A percentile compares a stretch with the other conserved stretches of the same genome.
These are phyloP conservation scores for Mionectes macconnelli DNA, from an alignment of 2,113 vertebrate species.

Conservation along the genomic window DNA sequence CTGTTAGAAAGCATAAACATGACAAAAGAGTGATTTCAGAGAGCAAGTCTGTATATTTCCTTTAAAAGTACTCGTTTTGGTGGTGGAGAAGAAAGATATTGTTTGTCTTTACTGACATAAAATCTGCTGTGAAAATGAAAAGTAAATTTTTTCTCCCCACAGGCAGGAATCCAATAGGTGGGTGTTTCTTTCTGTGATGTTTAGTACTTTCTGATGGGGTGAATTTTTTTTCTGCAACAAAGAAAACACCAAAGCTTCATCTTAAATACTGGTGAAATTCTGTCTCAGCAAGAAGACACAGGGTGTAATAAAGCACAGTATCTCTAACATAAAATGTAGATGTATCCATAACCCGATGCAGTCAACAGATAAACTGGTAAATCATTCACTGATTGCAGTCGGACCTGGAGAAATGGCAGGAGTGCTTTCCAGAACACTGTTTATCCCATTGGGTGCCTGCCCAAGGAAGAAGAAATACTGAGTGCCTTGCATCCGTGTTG, in stretches of 20 bases:
- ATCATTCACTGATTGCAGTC: background rate
- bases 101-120: background rate
- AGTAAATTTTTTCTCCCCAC: background rate
- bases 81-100: background rate
- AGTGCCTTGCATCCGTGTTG: background rate
- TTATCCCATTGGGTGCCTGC: background rate
- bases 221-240: background rate
- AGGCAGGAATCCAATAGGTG: background rate
- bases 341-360: background rate
- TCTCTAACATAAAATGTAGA: background rate
- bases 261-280: background rate
- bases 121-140: conserved; percentile 15
- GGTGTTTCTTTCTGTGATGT: background rate
- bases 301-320: background rate
- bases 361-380: background rate
- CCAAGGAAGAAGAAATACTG: background rate
- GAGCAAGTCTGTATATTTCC: background rate
- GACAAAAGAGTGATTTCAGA: background rate
- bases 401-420: background rate
- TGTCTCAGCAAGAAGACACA: background rate
- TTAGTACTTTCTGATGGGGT: background rate
- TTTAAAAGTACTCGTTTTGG: background rate
- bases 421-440: background rate
- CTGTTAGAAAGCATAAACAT: background rate
- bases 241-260: background rate